Base-by-base conservation (phyloP, 2,888 invertebrate species). In the Drosophila pseudotakahashii region DNA sequence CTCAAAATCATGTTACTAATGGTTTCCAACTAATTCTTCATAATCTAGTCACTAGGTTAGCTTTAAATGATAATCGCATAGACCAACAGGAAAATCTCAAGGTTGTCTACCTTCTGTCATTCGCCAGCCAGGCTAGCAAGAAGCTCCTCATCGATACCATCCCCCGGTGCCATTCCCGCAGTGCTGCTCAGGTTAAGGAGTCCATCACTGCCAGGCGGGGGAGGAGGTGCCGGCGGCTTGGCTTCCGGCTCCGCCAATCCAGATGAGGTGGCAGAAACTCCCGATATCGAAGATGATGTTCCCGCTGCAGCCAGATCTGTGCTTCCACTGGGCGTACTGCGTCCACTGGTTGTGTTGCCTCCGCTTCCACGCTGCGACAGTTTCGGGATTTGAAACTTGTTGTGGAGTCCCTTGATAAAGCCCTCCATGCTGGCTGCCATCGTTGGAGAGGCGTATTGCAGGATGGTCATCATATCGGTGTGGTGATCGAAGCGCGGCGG, bases 381-480 rank as follows among this genome's bases (percentile, higher is more conserved):
- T 92, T 97, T 97, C 0, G 97, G 97, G 85, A 97, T 97, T 93
- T 97, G 97, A 92, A 97, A 97, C 88, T 96, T 97, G 61, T 95
- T 95, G 82, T 97, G 95, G 37, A 96, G 91, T 10, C 96, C 95
- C 87, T 96, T 97, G 82, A 96, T 96, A 60, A 96, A 93, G 10
- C 96, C 95, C 85, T 96, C 96, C 84, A 96, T 94, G 60, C 79
- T 90, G 16, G 95, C 93, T 3, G 95, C 94, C 90, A 94, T 93
- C 45, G 93, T 93, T 2, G 92, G 90, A 51, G 94, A 94, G 2
- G 93, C 92, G 59, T 94, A 91, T 61, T 92, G 91, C 1, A 94
- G 87, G 88, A 96, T 96, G 84, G 90, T 92, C 90, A 92, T 89
- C 81, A 91, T 91, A 67, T 92, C 92, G 3, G 89, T 90, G 47